These are phyloP conservation scores for Corynorhinus townsendii DNA, from an alignment of 2,113 vertebrate genomes.

Conservation along the genomic window DNA sequence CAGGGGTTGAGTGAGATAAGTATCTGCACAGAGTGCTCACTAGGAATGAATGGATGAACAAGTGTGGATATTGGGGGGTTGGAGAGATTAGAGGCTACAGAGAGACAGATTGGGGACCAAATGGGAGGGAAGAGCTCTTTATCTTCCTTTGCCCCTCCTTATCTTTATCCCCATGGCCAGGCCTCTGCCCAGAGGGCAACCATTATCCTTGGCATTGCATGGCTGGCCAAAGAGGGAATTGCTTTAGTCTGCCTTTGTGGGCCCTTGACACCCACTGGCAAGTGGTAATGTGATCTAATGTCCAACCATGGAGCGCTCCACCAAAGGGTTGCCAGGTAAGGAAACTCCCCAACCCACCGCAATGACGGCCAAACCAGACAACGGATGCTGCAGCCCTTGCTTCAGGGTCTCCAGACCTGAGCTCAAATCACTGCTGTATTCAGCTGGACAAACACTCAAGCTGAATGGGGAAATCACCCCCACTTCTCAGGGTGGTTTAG, in stretches of 20 bases:
- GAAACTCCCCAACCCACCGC: neutral
- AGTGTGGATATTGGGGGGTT: neutral
- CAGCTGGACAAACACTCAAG: neutral
- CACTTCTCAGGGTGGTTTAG: neutral
- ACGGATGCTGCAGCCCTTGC: neutral
- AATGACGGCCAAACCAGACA: neutral
- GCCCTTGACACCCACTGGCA: neutral
- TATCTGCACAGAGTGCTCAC: neutral
- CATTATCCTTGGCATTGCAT: rapidly evolving
- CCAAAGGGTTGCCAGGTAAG: neutral
- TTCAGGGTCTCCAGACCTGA: neutral
- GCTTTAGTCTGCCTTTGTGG: no score
- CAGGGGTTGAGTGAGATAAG: neutral
- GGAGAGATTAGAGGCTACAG: neutral
- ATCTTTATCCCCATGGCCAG: neutral
- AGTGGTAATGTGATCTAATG: neutral
- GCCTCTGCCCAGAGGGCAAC: neutral
- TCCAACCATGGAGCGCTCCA: neutral
- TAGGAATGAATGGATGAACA: neutral
- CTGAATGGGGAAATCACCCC: neutral
- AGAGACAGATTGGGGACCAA: neutral
- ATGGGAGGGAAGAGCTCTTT: neutral
- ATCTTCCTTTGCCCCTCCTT: neutral
- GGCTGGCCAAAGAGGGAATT: neutral
- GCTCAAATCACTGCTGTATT: no score